A percentile compares a stretch with the other conserved stretches of the same genome.
Evolutionary conservation across 2,888 invertebrate genomes (phyloP).

Genomic region (Athalia cordata): DNA sequence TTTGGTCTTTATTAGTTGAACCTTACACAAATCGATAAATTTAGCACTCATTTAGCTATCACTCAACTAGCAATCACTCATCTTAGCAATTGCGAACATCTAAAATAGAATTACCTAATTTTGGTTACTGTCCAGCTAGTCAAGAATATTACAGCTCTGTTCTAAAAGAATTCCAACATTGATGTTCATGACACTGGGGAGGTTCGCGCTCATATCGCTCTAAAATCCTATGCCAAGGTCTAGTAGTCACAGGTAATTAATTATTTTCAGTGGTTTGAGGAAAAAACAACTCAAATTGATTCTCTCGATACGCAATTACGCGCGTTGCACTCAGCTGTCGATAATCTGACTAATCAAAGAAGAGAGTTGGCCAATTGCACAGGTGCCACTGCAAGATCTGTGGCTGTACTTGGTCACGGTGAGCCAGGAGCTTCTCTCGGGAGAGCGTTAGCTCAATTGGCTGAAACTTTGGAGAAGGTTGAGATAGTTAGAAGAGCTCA

Average conservation of each 20-base stretch:
- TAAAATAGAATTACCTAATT: neutral
- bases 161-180: too few relatives aligned
- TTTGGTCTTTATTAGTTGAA: neutral
- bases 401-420: conserved; percentile 92
- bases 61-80: too few relatives aligned
- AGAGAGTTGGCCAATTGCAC: conserved; percentile 88
- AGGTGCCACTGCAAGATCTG: conserved; percentile 89
- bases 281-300: conserved; percentile 93
- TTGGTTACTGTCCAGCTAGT: neutral
- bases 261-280: conserved; percentile 96
- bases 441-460: conserved; percentile 90
- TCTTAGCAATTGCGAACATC: neutral
- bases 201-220: neutral
- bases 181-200: too few relatives aligned
- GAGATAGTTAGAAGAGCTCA: conserved; percentile 93
- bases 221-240: too few relatives aligned
- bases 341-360: conserved; percentile 89
- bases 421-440: conserved; percentile 96
- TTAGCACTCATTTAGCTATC: neutral
- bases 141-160: too few relatives aligned
- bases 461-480: conserved; percentile 84
- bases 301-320: conserved; percentile 91
- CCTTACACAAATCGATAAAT: neutral
- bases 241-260: neutral
- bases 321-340: conserved; percentile 90